phyloP scores from a whole-genome alignment of 2,797 vertebrate genomes.

The Microctenopoma stevenorrisi region DNA sequence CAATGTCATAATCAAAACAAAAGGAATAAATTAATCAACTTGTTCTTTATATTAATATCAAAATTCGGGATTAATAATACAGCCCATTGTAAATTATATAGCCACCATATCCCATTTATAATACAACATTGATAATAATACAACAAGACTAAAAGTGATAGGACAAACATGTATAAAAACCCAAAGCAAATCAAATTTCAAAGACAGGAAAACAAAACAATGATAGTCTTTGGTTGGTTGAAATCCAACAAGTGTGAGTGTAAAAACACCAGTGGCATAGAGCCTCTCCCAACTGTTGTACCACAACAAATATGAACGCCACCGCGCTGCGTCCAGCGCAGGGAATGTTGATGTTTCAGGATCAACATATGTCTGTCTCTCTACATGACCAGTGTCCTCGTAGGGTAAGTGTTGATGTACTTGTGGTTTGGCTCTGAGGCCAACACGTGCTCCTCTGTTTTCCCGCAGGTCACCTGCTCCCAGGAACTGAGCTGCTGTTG shows the following conservation, averaged over 20 bases:
- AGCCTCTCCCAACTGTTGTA: slow-evolving; percentile 98
- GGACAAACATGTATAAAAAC: slow-evolving; percentile 72
- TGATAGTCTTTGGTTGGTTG: slow-evolving; percentile 89
- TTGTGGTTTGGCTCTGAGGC: slow-evolving; percentile 90
- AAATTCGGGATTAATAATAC: slow-evolving; percentile 81
- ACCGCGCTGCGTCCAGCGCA: slow-evolving; percentile 76
- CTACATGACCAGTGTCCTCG: slow-evolving; percentile 96
- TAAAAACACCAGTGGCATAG: slow-evolving; percentile 87
- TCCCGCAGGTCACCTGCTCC: slow-evolving; percentile 92
- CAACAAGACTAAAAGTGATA: slow-evolving; percentile 72
- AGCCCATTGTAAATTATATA: slow-evolving; percentile 81
- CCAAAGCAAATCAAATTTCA: slow-evolving; percentile 68
- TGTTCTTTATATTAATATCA: slow-evolving; percentile 91
- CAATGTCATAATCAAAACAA: slow-evolving; percentile 70
- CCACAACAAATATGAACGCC: slow-evolving; percentile 89
- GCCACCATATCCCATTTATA: slow-evolving; percentile 81
- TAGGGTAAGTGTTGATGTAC: slow-evolving; percentile 91
- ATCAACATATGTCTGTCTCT: slow-evolving; percentile 43
- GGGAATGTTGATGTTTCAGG: slow-evolving; percentile 72
- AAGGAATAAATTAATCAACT: slow-evolving; percentile 88
- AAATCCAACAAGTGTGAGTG: slow-evolving; percentile 90
- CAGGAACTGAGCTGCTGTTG: slow-evolving; percentile 88
- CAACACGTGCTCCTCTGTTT: slow-evolving; percentile 90
- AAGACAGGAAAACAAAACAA: slow-evolving; percentile 78
- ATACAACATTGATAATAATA: slow-evolving; percentile 81